phyloP scores from a whole-genome alignment of 1,140 invertebrate species.

The Andrena cerasifolii region DNA sequence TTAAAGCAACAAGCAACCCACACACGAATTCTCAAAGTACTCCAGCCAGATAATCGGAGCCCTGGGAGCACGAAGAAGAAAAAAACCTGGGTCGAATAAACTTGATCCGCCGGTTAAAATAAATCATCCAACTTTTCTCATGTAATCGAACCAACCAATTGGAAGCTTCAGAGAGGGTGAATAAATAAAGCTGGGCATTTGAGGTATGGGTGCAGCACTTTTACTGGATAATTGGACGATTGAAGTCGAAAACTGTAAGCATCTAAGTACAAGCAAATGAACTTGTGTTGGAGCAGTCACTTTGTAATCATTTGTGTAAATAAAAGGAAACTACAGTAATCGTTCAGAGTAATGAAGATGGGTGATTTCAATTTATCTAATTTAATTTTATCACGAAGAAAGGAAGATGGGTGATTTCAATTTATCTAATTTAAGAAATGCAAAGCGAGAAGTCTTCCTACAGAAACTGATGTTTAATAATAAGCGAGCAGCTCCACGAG shows the following conservation, averaged over 20 bases:
- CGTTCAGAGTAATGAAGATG: no score
- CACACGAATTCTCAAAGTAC: slow-evolving; percentile 4
- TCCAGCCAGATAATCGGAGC: slow-evolving; percentile 2
- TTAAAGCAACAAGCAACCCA: slow-evolving; percentile 10
- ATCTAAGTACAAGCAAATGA: no score
- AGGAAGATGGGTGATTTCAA: not conserved
- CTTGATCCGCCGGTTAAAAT: not conserved
- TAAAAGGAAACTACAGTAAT: not conserved
- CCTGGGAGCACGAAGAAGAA: no score
- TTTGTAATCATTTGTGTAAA: not conserved
- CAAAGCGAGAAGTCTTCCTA: not conserved
- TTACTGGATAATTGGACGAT: no score
- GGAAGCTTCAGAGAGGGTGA: no score
- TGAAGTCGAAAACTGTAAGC: no score
- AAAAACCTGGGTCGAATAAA: slow-evolving; percentile 12
- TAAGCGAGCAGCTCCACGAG: no score
- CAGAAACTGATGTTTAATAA: not conserved
- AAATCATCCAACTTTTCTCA: not conserved
- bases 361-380: not conserved
- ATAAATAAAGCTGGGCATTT: no score
- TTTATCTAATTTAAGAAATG: not conserved
- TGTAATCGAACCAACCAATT: not conserved
- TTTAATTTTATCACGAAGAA: not conserved
- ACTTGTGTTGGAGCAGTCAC: no score
- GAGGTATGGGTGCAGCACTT: no score